These are phyloP conservation scores for Alligator mississippiensis DNA, from an alignment of 2,113 vertebrate genomes.

Conservation along the genomic window DNA sequence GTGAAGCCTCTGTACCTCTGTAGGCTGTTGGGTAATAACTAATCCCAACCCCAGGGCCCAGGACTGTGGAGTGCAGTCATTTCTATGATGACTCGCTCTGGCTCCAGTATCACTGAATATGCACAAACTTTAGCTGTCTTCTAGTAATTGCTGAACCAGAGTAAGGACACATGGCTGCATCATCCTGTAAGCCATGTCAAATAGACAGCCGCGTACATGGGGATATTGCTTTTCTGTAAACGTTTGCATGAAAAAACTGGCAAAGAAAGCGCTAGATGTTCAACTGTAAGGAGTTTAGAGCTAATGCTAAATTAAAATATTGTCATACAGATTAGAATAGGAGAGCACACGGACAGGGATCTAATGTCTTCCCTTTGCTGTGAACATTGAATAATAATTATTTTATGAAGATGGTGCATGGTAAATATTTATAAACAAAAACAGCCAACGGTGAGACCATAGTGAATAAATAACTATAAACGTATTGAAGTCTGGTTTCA, in stretches of 20 bases:
- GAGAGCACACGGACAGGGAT: slow-evolving; percentile 51
- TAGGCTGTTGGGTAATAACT: no score
- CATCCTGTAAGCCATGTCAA: background rate
- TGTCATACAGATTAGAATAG: slow-evolving; percentile 67
- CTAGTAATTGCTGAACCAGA: background rate
- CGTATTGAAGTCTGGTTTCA: slow-evolving; percentile 66
- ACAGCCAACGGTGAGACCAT: slow-evolving; percentile 67
- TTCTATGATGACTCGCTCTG: background rate
- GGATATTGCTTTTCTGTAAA: background rate
- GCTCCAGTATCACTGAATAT: background rate
- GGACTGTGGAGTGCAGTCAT: background rate
- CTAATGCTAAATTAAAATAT: slow-evolving; percentile 76
- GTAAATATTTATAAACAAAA: slow-evolving; percentile 80
- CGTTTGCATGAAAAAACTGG: slow-evolving; percentile 20
- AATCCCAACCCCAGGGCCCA: no score
- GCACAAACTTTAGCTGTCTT: background rate
- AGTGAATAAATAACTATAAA: slow-evolving; percentile 71
- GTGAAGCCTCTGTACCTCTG: no score
- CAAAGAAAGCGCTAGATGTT: slow-evolving; percentile 34
- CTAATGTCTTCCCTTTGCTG: slow-evolving; percentile 52
- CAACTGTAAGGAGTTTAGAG: slow-evolving; percentile 36
- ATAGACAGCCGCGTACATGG: background rate
- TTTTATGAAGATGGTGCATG: slow-evolving; percentile 67
- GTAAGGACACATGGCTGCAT: background rate
- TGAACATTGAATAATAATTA: slow-evolving; percentile 74